These are phyloP conservation scores for Calameuta filiformis DNA, from an alignment of 2,888 invertebrate species.

Conservation along the genomic window DNA sequence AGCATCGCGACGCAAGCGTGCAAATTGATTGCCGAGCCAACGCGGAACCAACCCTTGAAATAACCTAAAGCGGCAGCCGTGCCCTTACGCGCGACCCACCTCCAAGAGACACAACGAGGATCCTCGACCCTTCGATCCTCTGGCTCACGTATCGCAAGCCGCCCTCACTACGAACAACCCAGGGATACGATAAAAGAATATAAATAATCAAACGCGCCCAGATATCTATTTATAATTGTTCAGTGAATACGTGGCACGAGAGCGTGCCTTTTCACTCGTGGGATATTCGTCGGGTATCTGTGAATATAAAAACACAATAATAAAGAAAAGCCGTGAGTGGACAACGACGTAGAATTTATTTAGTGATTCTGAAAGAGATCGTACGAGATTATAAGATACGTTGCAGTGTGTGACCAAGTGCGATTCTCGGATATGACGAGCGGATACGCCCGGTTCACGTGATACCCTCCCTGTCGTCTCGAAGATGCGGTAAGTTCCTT, in stretches of 20 bases:
- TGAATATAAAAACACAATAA: not conserved
- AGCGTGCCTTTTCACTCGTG: not conserved
- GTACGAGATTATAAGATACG: not conserved
- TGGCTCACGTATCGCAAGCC: not conserved
- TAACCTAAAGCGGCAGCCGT: not conserved
- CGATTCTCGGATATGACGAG: slow-evolving; percentile 48
- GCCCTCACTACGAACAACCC: slow-evolving; percentile 5
- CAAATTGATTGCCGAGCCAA: not conserved
- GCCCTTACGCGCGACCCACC: not conserved
- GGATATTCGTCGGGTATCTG: not conserved
- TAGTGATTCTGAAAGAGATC: not conserved
- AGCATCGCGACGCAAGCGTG: not conserved
- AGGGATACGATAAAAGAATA: slow-evolving; percentile 18
- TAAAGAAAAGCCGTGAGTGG: not conserved
- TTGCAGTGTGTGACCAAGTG: not conserved
- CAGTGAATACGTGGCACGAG: slow-evolving; percentile 2
- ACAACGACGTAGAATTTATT: not conserved
- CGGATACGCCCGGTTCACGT: slow-evolving; percentile 55
- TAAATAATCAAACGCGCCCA: slow-evolving; percentile 42
- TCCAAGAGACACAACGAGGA: not conserved
- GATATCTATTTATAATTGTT: slow-evolving; percentile 59
- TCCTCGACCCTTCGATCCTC: not conserved
- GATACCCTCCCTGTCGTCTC: slow-evolving; percentile 29
- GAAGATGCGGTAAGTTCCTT: slow-evolving; percentile 38
- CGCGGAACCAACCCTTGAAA: not conserved